Evolutionary conservation across 2,113 vertebrate genomes (phyloP), one percentile per base, ranked within the genome.

Genomic region (Phainopepla nitens): DNA sequence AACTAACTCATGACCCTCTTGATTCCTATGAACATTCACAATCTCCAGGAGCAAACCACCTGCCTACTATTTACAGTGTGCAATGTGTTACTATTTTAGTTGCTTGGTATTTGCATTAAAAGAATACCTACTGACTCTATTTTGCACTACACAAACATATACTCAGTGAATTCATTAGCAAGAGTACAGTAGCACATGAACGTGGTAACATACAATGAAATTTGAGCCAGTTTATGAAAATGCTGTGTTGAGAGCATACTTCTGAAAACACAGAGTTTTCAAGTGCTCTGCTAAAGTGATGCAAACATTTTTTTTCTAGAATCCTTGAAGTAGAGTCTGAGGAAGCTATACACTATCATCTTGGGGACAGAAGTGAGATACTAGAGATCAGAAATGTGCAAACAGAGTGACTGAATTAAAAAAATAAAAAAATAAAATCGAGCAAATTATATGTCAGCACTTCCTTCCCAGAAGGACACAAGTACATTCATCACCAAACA

Each of bases 401-500:
- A 81, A 69, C 19, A 35, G 8, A 53, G 22, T 27, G n/a, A 64
- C 2, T 33, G 35, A 35, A 71, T 45, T 50, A 5, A 4, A 7
- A 16, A 25, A 36, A 5, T 5, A 7, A 16, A 25, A 36, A 41
- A 78, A n/a, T 15, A 29, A 42, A 39, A 92, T 47, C 13, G 69
- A 86, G n/a, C 6, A 65, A 44, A 79, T 62, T 75, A 9, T 31
- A n/a, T 8, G 8, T 75, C 47, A 87, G 56, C 29, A 39, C 31
- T 47, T 82, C 24, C 7, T 22, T 84, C 9, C 47, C 44, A 51
- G 75, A 42, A 82, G 56, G 50, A 77, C 17, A 39, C 6, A 57
- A 0, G 0, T 17, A 50, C 10, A 57, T 28, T 15, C 1, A 4
- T 24, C n/a, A 17, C 31, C 41, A 57, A 80, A 47, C 21, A 88